Percentiles rank a stretch among this genome's conserved stretches.
Conservation (phyloP, 2,113 vertebrate species). For the Grantiella picta region DNA sequence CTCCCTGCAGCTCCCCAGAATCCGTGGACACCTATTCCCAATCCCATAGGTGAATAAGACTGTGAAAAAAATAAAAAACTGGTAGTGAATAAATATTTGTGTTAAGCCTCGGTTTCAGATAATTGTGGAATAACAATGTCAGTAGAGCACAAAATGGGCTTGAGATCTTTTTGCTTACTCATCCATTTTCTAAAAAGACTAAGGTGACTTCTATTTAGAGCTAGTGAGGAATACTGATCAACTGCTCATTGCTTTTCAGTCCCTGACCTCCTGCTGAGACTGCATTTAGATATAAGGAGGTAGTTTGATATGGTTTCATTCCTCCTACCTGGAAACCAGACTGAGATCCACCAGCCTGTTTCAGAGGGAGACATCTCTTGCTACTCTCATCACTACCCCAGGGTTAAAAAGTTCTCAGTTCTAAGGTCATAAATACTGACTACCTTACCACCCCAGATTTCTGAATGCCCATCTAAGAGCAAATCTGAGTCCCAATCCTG, state of each 20-base stretch:
- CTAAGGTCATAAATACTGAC: background rate
- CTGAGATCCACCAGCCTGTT: background rate
- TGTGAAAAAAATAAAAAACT: background rate
- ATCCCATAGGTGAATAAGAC: background rate
- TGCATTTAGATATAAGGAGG: background rate
- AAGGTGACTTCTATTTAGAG: background rate
- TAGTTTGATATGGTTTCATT: background rate
- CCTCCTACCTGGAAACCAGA: background rate
- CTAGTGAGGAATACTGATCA: background rate
- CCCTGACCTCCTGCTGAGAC: background rate
- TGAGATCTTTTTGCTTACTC: conserved; percentile 3
- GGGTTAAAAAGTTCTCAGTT: background rate
- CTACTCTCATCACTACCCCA: background rate
- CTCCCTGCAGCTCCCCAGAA: background rate
- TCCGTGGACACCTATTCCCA: background rate
- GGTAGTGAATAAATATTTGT: background rate
- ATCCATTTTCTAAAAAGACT: background rate
- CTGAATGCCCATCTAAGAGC: background rate
- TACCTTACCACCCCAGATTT: background rate
- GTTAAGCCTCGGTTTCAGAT: background rate
- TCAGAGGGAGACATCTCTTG: background rate
- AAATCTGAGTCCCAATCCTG: background rate
- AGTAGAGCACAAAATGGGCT: background rate
- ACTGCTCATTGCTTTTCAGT: background rate
- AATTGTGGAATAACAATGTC: background rate